Evolutionary conservation across 2,797 vertebrate species (phyloP), one percentile per base, ranked within the genome.

Genomic region (Pogoniulus pusillus): DNA sequence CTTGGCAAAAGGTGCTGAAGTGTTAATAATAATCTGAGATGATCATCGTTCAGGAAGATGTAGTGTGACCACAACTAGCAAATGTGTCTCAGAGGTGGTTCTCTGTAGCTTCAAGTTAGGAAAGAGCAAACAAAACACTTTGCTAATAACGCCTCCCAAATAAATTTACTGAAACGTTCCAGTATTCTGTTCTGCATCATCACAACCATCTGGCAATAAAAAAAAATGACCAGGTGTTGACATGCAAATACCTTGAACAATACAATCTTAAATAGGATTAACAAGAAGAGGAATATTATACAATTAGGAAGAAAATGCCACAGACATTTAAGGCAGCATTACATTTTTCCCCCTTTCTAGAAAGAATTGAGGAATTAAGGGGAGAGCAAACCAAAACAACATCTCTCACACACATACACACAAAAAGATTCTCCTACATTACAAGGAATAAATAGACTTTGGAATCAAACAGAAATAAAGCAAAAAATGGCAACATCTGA

Each of bases 131-230:
- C 49, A 88, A 95, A 88, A 84, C 82, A 90, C 60, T 85, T 95
- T 47, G 49, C 18, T 72, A 91, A 81, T 74, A 89, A 76, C 86
- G 95, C 91, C 53, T 75, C 62, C 27, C 90, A 58, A 90, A 90
- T 55, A 83, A 68, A 39, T 94, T 94, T 96, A 94, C 81, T 95
- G 71, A 53, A 95, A 89, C 47, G 55, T 82, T 87, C 86, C 65
- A 72, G 18, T 91, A 39, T 60, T 97, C 92, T 93, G 39, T 94
- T 97, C 85, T 90, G 75, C 90, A 84, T 93, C 90, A 94, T 87
- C 79, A 90, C 84, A 94, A 92, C 91, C 93, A 96, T 96, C 95
- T 95, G 94, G 91, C 70, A 93, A 77, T 59, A 80, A 96, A 92
- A 64, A 75, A 92, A 75, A 92, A 47, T 39, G 66, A 47, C 91